Conservation (phyloP, 2,888 invertebrate genomes). For the Mactromeris polynyma region DNA sequence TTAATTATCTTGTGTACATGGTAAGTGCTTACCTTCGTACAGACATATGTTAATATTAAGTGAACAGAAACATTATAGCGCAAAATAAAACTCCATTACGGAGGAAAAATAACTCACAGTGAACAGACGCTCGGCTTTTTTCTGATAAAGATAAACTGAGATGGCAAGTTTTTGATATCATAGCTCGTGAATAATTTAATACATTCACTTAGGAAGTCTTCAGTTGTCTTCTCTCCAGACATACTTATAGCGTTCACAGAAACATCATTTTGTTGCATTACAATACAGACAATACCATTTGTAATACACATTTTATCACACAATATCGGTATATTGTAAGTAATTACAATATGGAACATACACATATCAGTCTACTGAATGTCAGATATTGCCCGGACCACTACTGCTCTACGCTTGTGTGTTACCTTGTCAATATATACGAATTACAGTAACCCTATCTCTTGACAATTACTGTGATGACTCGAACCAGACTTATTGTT, state of each 20-base stretch:
- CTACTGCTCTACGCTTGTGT: background rate
- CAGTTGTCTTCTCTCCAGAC: background rate
- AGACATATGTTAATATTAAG: too few species aligned
- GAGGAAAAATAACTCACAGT: too few species aligned
- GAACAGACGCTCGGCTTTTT: too few species aligned
- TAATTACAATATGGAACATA: constrained; percentile 5
- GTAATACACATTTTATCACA: background rate
- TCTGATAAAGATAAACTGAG: background rate
- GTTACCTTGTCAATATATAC: background rate
- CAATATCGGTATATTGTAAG: background rate
- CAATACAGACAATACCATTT: background rate
- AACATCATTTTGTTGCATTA: background rate
- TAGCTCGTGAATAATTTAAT: background rate
- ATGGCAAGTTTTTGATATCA: background rate
- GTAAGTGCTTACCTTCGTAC: too few species aligned
- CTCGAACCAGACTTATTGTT: background rate
- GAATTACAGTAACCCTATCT: background rate
- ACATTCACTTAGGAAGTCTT: background rate
- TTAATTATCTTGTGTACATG: too few species aligned
- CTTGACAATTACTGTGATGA: constrained; percentile 5
- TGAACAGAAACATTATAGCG: too few species aligned
- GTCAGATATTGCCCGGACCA: background rate
- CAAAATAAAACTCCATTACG: too few species aligned
- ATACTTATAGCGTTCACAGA: background rate
- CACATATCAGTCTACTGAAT: background rate